phyloP scores from a whole-genome alignment of 2,113 vertebrate genomes.

The Lates calcarifer region DNA sequence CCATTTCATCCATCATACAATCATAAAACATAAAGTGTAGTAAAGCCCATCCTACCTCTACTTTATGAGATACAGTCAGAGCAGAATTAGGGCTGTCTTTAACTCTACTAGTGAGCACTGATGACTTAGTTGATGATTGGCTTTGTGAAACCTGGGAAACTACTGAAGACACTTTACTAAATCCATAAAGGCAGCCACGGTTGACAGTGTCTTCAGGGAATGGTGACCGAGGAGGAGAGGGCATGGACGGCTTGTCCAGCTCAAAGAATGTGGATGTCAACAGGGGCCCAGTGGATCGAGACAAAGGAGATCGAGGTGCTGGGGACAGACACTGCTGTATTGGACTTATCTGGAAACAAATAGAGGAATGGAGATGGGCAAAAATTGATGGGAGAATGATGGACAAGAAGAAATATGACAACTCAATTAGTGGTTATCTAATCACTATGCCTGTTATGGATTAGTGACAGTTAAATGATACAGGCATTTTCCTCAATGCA shows the following conservation, averaged over 20 bases:
- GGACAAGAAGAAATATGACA: slow-evolving; percentile 8
- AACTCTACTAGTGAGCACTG: slow-evolving; percentile 14
- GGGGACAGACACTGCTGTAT: slow-evolving; percentile 32
- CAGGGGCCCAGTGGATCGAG: slow-evolving; percentile 47
- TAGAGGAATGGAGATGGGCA: neutral
- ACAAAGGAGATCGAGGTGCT: slow-evolving; percentile 31
- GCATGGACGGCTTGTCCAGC: slow-evolving; percentile 37
- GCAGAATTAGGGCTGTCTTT: slow-evolving; percentile 32
- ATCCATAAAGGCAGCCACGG: slow-evolving; percentile 13
- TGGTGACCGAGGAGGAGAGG: slow-evolving; percentile 46
- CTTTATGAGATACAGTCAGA: slow-evolving; percentile 27
- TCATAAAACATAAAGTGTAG: neutral
- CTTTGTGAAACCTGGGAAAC: slow-evolving; percentile 68
- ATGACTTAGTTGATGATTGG: slow-evolving; percentile 70
- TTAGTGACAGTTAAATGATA: slow-evolving; percentile 33
- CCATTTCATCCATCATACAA: neutral
- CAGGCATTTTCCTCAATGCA: slow-evolving; percentile 29
- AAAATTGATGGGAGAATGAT: slow-evolving; percentile 36
- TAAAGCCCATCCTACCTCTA: slow-evolving; percentile 69
- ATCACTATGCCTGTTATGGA: slow-evolving; percentile 34
- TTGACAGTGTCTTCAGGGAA: slow-evolving; percentile 24
- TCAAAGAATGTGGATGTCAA: slow-evolving; percentile 74
- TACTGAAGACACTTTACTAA: slow-evolving; percentile 67
- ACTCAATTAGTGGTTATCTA: slow-evolving; percentile 30
- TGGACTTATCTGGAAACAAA: slow-evolving; percentile 62